Evolutionary conservation across 2,113 vertebrate species (phyloP), one percentile per base, ranked within the genome.

Genomic region (Panthera uncia): DNA sequence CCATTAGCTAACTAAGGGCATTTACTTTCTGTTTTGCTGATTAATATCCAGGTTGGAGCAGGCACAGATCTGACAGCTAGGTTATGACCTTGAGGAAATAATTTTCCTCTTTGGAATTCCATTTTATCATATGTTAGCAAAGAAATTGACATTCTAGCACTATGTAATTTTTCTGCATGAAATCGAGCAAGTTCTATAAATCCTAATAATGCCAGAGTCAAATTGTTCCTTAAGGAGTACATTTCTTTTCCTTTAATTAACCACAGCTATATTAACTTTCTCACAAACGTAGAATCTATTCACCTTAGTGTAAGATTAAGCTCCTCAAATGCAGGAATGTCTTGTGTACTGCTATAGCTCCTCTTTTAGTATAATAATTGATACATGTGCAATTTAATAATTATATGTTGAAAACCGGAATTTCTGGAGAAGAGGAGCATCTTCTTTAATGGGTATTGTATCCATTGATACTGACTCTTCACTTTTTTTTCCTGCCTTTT

Each of bases 41-140:
- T 86, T 91, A 79, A 79, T 79, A 73, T 16, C 27, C 18, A 79
- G 45, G 25, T 52, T 85, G 66, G 45, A 55, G 18, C 6, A 83
- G 79, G 90, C 31, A 15, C 2, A 66, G 50, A 29, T 80, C 21
- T 65, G 41, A 41, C 4, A 25, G 31, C 19, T 96, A 69, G 7
- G 29, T 76, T 91, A 78, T 68, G 73, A 93, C 14, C 55, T 63
- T 79, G 33, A 85, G 16, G 50, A 90, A 63, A 83, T 80, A 63
- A 36, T 16, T 97, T 69, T 84, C 31, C 52, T 85, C 55, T 91
- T 88, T 86, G 61, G 31, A 83, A 96, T 94, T 89, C n/a, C 6
- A 92, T 92, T 78, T 45, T 66, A 65, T 88, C 19, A 18, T 48
- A 38, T 9, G 2, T 38, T 52, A 65, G 23, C 73, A 57, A 86